Conservation (phyloP, 2,113 vertebrate genomes). For the Oncorhynchus tshawytscha region DNA sequence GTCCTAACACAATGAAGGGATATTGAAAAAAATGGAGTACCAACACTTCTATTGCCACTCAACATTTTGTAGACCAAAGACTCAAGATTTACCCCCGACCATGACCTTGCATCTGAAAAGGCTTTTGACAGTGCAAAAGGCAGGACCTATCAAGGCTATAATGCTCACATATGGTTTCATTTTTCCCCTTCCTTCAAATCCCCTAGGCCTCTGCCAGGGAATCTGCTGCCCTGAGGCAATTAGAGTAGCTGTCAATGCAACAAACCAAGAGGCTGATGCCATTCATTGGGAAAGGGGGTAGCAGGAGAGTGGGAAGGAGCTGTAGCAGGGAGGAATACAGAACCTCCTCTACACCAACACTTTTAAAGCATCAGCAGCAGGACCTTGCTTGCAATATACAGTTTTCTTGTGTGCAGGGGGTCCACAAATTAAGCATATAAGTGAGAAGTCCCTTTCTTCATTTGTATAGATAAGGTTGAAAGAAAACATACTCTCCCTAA, state of each 20-base stretch:
- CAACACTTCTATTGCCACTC: slow-evolving; percentile 2
- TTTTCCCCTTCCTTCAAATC: slow-evolving; percentile 25
- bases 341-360: background rate
- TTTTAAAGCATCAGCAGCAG: background rate
- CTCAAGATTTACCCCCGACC: slow-evolving; percentile 23
- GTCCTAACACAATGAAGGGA: no score
- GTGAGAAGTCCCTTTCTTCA: no score
- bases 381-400: background rate
- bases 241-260: slow-evolving; percentile 54
- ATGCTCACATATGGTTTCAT: slow-evolving; percentile 27
- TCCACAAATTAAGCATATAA: background rate
- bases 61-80: slow-evolving; percentile 24
- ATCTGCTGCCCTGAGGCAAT: slow-evolving; percentile 49
- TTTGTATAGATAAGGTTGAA: background rate
- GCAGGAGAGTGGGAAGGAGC: no score
- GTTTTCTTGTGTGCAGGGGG: background rate
- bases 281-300: slow-evolving; percentile 34
- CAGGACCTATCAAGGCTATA: slow-evolving; percentile 21
- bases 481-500: background rate
- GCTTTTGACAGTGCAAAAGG: slow-evolving; percentile 36
- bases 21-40: slow-evolving; percentile 2
- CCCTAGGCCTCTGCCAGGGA: slow-evolving; percentile 22
- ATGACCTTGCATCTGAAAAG: slow-evolving; percentile 35
- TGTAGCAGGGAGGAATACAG: slow-evolving; percentile 2
- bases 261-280: slow-evolving; percentile 36